Evolutionary conservation across 2,797 vertebrate genomes (phyloP), one percentile per base, ranked within the genome.

Genomic region (Myotis findleyi): DNA sequence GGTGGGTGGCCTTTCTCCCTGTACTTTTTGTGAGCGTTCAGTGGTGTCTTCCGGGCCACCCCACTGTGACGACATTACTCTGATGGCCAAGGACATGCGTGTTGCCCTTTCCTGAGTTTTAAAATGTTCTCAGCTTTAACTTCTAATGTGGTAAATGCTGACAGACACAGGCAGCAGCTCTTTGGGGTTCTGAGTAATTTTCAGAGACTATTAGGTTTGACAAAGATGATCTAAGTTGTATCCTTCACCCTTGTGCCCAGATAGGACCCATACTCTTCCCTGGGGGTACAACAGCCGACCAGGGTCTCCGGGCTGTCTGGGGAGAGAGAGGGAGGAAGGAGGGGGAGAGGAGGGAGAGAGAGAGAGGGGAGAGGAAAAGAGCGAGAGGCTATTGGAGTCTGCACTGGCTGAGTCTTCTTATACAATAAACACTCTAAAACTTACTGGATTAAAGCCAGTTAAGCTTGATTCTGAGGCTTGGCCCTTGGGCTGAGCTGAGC

Each of bases 11-110:
- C 0, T 13, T 75, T 30, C 38, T 64, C 27, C 7, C 12, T 25
- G 2, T 20, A 4, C 0, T 4, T n/a, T 41, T 25, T 12, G 1
- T 0, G n/a, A 6, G n/a, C 2, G 18, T 0, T 1, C 2, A 2
- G 73, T 17, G 57, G 17, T 36, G 10, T 12, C 53, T 84, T 36
- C 41, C 55, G 2, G 55, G 10, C 2, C 25, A 7, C 0, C 0
- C 5, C 53, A 7, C 21, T 4, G 8, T 5, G 18, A 6, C 5
- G 68, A 30, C 17, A 3, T 30, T 3, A 4, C 16, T 3, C 21
- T 33, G 38, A 4, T 0, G 69, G 59, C 7, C 21, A 51, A 90
- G 5, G 64, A 38, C 27, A 3, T 0, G 2, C 6, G 11, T 3
- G 30, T n/a, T 41, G 20, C 17, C 2, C 62, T 55, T 83, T 41